Percentiles rank a stretch among this genome's conserved stretches.
phyloP scores from a whole-genome alignment of 2,113 vertebrate genomes.

The Rafetus swinhoei region DNA sequence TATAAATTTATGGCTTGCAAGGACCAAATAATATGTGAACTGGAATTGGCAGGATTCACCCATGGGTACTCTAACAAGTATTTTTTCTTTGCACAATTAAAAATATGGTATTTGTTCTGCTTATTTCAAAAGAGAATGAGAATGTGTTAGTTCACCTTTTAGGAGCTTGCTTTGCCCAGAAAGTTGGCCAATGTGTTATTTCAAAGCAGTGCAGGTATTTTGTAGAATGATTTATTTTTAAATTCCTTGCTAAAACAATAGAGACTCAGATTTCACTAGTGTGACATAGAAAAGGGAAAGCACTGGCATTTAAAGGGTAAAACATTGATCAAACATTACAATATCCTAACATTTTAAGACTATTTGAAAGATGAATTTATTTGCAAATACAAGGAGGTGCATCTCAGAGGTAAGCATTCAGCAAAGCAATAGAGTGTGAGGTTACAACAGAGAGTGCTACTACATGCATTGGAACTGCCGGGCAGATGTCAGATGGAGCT shows the following conservation, averaged over 20 bases:
- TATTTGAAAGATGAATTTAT: background rate
- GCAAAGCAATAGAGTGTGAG: rapidly evolving
- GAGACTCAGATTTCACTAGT: background rate
- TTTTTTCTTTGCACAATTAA: background rate
- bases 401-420: background rate
- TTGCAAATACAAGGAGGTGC: background rate
- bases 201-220: background rate
- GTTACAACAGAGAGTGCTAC: background rate
- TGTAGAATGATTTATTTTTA: background rate
- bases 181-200: background rate
- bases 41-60: background rate
- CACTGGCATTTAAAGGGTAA: background rate
- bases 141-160: background rate
- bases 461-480: background rate
- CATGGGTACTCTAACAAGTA: rapidly evolving
- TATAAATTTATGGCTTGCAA: background rate
- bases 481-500: background rate
- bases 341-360: background rate
- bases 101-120: background rate
- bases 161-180: background rate
- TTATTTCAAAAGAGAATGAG: background rate
- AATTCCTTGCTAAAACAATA: background rate
- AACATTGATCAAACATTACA: background rate
- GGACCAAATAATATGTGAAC: rapidly evolving
- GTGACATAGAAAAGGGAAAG: background rate